These are phyloP conservation scores for Gila orcuttii DNA, from an alignment of 2,113 vertebrate genomes.

Conservation along the genomic window DNA sequence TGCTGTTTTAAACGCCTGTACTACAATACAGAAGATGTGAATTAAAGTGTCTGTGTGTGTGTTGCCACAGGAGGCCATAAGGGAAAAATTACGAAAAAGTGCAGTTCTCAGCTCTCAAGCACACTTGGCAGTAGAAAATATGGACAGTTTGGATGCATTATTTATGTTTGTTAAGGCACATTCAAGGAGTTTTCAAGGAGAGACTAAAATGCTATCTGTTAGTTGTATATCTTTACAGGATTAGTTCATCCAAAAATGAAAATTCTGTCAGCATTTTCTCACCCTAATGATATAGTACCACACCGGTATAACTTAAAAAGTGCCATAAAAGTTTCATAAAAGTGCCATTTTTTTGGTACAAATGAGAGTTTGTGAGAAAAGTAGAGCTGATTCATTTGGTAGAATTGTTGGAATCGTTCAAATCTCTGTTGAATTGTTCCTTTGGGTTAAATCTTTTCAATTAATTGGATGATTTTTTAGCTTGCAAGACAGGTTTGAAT, in stretches of 20 bases:
- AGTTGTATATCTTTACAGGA: background rate
- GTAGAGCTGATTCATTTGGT: background rate
- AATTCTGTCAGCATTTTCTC: no score
- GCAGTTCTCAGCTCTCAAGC: background rate
- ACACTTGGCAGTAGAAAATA: background rate
- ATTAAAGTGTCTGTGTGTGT: background rate
- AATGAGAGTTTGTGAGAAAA: background rate
- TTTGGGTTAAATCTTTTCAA: background rate
- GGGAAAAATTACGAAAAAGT: constrained; percentile 11
- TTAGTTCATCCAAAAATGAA: background rate
- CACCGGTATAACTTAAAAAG: background rate
- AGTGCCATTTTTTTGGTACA: no score
- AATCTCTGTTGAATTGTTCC: background rate
- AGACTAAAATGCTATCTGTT: constrained; percentile 29
- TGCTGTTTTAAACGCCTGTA: constrained; percentile 1
- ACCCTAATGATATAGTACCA: no score
- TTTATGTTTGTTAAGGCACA: constrained; percentile 41
- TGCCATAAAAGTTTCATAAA: background rate
- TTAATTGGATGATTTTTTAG: background rate
- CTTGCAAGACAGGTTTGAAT: background rate
- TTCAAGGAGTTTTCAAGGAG: constrained; percentile 51
- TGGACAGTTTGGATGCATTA: constrained; percentile 37
- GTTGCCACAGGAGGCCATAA: background rate
- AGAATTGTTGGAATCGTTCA: background rate
- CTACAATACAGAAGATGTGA: constrained; percentile 20